Evolutionary conservation across 1,140 invertebrate genomes (phyloP).

Genomic region (Metaphire vulgaris): DNA sequence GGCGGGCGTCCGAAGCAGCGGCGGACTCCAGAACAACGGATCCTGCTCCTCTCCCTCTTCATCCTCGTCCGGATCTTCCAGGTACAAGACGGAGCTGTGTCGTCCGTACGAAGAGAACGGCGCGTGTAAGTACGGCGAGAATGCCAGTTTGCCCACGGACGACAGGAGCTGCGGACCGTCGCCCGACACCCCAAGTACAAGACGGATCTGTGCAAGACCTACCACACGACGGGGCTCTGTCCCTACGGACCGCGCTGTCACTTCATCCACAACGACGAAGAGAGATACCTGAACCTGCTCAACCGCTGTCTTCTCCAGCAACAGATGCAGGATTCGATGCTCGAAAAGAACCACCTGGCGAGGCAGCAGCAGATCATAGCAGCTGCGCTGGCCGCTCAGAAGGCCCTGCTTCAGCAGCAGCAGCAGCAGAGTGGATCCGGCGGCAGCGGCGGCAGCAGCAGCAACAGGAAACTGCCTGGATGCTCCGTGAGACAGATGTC

Average conservation of each 20-base stretch:
- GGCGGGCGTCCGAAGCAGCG: not conserved
- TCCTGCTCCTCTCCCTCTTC: not conserved
- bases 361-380: constrained; percentile 6
- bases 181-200: constrained; percentile 98
- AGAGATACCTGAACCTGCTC: constrained; percentile 53
- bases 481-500: no score
- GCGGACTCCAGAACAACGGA: not conserved
- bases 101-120: constrained; percentile 82
- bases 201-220: constrained; percentile 85
- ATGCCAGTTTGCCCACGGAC: constrained; percentile 98
- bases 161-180: constrained; percentile 79
- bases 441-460: no score
- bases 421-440: no score
- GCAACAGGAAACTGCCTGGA: no score
- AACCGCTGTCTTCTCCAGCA: constrained; percentile 20
- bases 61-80: not conserved
- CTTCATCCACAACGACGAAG: constrained; percentile 95
- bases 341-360: constrained; percentile 22
- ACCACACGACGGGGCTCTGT: constrained; percentile 91
- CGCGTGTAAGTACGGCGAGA: constrained; percentile 96
- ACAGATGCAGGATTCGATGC: not conserved
- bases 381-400: constrained; percentile 23
- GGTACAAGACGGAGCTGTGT: constrained; percentile 98
- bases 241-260: constrained; percentile 96
- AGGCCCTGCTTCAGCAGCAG: no score